Evolutionary conservation across 2,797 vertebrate genomes (phyloP).

Genomic region (Coccyzus lansbergi): DNA sequence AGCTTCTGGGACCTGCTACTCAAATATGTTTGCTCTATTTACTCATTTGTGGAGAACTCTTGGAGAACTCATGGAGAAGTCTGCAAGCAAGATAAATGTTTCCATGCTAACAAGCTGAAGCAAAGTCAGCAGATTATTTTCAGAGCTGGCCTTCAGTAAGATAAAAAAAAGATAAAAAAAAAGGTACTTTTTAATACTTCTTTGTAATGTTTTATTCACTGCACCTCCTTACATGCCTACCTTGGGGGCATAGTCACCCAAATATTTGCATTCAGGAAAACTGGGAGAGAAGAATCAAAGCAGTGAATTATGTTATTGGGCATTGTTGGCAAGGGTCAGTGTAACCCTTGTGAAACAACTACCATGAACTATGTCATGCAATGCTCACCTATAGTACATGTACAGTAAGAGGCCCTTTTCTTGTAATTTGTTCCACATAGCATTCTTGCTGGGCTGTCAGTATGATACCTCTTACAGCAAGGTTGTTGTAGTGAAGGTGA

Average conservation of each 20-base stretch:
- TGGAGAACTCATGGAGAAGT: neutral
- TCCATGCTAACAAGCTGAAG: neutral
- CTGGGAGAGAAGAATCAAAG: neutral
- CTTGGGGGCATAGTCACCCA: neutral
- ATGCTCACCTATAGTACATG: neutral
- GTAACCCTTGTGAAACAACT: neutral
- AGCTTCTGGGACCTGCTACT: neutral
- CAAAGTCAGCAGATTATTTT: neutral
- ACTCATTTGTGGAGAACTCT: neutral
- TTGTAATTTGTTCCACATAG: neutral
- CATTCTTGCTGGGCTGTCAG: neutral
- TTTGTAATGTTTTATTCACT: neutral
- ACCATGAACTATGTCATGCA: accelerated
- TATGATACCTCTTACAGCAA: neutral
- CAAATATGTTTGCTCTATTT: neutral
- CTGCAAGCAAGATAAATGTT: neutral
- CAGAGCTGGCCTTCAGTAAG: neutral
- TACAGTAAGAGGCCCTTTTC: neutral
- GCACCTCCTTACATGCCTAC: neutral
- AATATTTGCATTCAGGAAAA: neutral
- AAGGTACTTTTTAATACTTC: neutral
- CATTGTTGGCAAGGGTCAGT: neutral
- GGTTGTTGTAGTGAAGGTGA: neutral
- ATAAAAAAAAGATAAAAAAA: neutral
- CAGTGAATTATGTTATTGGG: neutral